Base-by-base conservation (phyloP, 2,888 invertebrate species). In the Acleris literana region DNA sequence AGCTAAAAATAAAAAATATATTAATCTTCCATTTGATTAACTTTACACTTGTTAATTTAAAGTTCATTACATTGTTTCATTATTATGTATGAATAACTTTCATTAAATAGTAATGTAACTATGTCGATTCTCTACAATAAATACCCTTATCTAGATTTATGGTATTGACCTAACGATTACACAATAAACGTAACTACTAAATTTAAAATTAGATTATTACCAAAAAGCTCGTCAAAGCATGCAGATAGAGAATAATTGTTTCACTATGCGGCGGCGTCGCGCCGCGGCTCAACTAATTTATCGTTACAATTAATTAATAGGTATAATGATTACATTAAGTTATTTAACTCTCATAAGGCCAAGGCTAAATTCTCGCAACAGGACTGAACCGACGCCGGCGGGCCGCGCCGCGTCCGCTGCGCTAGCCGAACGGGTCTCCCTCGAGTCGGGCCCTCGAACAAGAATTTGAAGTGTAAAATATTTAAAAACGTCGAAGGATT, bases 151-250 rank as follows among this genome's bases (percentile, higher is more conserved):
- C 92, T 92, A 92, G 72, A 84, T 85, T 82, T 85, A 87, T 80
- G 80, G 77, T 91, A 90, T 85, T 88, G 77, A 83, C 82, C 92
- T 92, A 92, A 90, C 72, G 90, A 89, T 92, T 92, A 92, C 85
- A 91, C 87, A 89, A 85, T 91, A 81, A 90, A 90, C 87, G 86
- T 92, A 90, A 87, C 90, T 92, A 90, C 89, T 88, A 88, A 85
- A 82, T 87, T 85, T 90, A 88, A 89, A 90, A 91, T 90, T 90
- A 92, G 88, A 89, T 91, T 92, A 92, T 90, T 91, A 89, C 92
- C 91, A 88, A 91, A 92, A 93, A 93, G 93, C 93, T 93, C 93
- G 90, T 93, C 92, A 83, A 93, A 93, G 92, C 92, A 92, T 92
- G 92, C 92, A 90, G 86, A 90, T 90, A 92, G 89, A 86, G 84